These are phyloP conservation scores for Champsocephalus esox DNA, from an alignment of 2,797 vertebrate species.

Conservation along the genomic window DNA sequence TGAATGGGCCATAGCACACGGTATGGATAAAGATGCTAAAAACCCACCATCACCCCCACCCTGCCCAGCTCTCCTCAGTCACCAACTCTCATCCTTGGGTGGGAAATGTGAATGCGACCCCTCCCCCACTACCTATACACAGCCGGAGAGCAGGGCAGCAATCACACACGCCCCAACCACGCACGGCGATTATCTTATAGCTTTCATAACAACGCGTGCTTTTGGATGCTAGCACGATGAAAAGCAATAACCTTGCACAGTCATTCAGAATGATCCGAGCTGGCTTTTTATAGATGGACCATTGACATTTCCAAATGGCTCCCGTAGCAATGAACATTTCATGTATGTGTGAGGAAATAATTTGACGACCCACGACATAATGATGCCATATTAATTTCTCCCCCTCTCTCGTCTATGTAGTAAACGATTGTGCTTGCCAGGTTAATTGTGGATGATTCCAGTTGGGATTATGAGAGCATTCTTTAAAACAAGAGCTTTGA, in stretches of 20 bases:
- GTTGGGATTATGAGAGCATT: conserved; percentile 67
- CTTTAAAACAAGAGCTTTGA: conserved; percentile 76
- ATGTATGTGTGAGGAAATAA: conserved; percentile 54
- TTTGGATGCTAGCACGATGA: conserved; percentile 30
- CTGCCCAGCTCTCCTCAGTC: conserved; percentile 51
- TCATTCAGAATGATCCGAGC: conserved; percentile 43
- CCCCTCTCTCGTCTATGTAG: conserved; percentile 58
- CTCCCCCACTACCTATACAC: conserved; percentile 71
- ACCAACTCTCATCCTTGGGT: conserved; percentile 73
- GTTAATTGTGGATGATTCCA: conserved; percentile 72
- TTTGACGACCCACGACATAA: conserved; percentile 37
- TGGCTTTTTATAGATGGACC: conserved; percentile 40
- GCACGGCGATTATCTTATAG: conserved; percentile 33
- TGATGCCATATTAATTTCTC: conserved; percentile 19
- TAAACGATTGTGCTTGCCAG: conserved; percentile 50
- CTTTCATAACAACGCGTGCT: conserved; percentile 41
- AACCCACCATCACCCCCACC: conserved; percentile 26
- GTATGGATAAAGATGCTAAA: conserved; percentile 37
- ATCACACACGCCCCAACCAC: conserved; percentile 61
- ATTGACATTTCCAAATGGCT: conserved; percentile 61
- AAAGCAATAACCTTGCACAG: conserved; percentile 52
- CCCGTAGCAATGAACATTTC: conserved; percentile 48
- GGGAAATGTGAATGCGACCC: conserved; percentile 68
- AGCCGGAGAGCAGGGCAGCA: conserved; percentile 55
- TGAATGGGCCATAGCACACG: conserved; percentile 25